Conservation (phyloP, 2,888 invertebrate species). For the Oasisia sp. region DNA sequence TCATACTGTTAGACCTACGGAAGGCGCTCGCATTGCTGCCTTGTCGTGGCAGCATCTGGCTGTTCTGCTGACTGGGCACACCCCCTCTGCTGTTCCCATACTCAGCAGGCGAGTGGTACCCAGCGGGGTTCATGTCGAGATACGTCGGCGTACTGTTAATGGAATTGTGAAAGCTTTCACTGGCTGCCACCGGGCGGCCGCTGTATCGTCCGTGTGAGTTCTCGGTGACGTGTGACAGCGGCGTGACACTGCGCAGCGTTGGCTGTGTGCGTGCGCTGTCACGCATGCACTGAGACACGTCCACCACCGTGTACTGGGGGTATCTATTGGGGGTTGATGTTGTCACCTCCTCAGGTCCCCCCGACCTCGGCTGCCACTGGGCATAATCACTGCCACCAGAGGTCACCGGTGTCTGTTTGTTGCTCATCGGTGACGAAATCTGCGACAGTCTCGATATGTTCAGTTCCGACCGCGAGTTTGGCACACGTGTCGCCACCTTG, state of each 20-base stretch:
- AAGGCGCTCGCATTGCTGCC: not conserved
- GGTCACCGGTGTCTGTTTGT: not conserved
- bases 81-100: not conserved
- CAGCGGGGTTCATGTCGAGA: not conserved
- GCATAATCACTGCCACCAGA: not conserved
- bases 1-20: not conserved
- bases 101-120: not conserved
- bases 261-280: not conserved
- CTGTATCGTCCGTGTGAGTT: not conserved
- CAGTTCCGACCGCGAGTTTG: conserved; percentile 26
- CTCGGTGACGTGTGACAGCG: not conserved
- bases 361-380: not conserved
- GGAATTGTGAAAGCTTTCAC: not conserved
- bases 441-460: conserved; percentile 27
- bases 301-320: not conserved
- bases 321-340: not conserved
- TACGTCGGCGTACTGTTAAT: not conserved
- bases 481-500: not conserved
- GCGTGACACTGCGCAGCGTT: not conserved
- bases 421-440: not conserved
- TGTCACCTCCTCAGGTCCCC: not conserved
- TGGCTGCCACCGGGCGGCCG: not conserved
- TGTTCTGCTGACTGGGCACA: not conserved
- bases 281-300: not conserved
- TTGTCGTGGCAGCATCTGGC: not conserved